Evolutionary conservation across 2,888 invertebrate species (phyloP).

Genomic region (Gisinianus flammeolus): DNA sequence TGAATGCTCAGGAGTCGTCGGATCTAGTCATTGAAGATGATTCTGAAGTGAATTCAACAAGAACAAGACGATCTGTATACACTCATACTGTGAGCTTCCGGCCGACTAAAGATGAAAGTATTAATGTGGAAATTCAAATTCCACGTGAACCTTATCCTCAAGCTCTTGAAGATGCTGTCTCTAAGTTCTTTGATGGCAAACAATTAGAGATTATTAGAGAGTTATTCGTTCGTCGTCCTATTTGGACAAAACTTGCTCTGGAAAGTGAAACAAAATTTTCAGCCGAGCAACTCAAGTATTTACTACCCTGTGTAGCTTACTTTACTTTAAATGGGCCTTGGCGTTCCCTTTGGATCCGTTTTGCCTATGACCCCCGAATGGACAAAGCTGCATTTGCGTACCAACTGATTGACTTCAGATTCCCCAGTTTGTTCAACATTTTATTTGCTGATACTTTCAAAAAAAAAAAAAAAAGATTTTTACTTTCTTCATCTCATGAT

Average conservation of each 20-base stretch:
- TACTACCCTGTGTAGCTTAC: conserved; percentile 83
- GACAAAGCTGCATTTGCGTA: conserved; percentile 79
- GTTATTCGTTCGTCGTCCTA: conserved; percentile 81
- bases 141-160: conserved; percentile 44
- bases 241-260: conserved; percentile 86
- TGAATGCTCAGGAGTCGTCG: conserved; percentile 52
- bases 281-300: conserved; percentile 71
- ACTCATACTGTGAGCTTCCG: conserved; percentile 44
- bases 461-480: background rate
- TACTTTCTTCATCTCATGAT: too few species aligned
- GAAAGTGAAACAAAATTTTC: conserved; percentile 70
- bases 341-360: conserved; percentile 86
- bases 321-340: conserved; percentile 91
- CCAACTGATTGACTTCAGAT: conserved; percentile 85
- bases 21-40: conserved; percentile 59
- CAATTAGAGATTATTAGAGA: conserved; percentile 45
- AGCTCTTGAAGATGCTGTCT: conserved; percentile 50
- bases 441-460: background rate
- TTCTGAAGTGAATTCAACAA: conserved; percentile 40
- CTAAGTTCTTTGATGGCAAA: conserved; percentile 45
- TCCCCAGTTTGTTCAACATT: conserved; percentile 44
- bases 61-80: conserved; percentile 52
- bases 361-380: conserved; percentile 90
- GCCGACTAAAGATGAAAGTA: conserved; percentile 33
- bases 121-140: background rate